phyloP scores from a whole-genome alignment of 1,140 invertebrate genomes.

The Aphelenchoides besseyi region DNA sequence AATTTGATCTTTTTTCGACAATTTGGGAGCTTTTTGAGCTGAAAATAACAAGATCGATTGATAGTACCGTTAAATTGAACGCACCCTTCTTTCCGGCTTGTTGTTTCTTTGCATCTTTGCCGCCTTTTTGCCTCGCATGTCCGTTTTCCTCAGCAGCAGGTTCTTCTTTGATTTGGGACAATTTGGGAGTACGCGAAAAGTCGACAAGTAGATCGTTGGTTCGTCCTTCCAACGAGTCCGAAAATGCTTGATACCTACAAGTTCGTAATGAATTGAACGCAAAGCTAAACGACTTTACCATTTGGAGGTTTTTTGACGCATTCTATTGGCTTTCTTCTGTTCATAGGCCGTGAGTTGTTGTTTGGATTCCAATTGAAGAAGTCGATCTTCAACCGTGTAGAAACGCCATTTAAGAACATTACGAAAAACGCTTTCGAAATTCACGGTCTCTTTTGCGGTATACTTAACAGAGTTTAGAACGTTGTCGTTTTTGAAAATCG shows the following conservation, averaged over 20 bases:
- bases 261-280: background rate
- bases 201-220: constrained; percentile 59
- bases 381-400: constrained; percentile 30
- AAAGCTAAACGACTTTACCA: constrained; percentile 38
- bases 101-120: constrained; percentile 40
- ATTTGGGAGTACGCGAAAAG: constrained; percentile 54
- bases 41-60: background rate
- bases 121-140: constrained; percentile 40
- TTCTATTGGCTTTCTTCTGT: constrained; percentile 31
- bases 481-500: constrained; percentile 12
- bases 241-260: constrained; percentile 58
- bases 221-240: constrained; percentile 60
- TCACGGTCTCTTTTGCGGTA: background rate
- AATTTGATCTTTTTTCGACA: constrained; percentile 60
- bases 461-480: constrained; percentile 8
- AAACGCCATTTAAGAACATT: constrained; percentile 36
- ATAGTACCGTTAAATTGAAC: background rate
- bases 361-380: constrained; percentile 26
- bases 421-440: constrained; percentile 29
- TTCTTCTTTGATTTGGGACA: constrained; percentile 41
- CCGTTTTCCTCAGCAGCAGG: constrained; percentile 29
- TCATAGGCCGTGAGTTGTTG: constrained; percentile 17
- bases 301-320: constrained; percentile 41
- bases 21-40: constrained; percentile 17
- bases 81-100: constrained; percentile 24